phyloP scores from a whole-genome alignment of 2,888 invertebrate genomes.

The Agonopterix heracliana region DNA sequence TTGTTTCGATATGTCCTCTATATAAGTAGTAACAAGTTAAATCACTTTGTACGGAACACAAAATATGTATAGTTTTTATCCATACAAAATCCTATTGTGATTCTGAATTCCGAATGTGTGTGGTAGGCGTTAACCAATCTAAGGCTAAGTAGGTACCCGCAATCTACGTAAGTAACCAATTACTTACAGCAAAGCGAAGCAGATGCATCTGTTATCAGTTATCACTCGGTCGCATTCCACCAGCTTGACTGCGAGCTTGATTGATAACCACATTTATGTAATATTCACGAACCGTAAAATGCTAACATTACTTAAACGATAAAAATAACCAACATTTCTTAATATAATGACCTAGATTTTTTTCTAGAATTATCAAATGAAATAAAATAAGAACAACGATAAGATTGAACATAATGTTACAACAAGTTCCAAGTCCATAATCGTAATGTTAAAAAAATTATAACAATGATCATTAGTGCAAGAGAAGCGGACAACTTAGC shows the following conservation, averaged over 20 bases:
- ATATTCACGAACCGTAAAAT: constrained; percentile 5
- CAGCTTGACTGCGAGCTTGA: constrained; percentile 17
- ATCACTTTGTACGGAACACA: no score
- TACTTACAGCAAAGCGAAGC: constrained; percentile 6
- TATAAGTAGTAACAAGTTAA: no score
- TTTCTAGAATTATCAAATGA: no score
- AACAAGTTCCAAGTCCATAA: no score
- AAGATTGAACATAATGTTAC: no score
- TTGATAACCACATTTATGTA: constrained; percentile 26
- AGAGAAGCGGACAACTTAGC: constrained; percentile 23
- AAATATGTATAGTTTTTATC: no score
- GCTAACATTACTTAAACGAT: constrained; percentile 2
- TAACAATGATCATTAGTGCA: constrained; percentile 27
- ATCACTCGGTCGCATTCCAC: constrained; percentile 24
- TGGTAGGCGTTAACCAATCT: no score
- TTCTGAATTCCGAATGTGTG: no score
- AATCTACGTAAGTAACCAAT: background rate
- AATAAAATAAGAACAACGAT: no score
- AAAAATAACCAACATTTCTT: background rate
- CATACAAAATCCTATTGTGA: no score
- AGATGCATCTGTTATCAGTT: constrained; percentile 28
- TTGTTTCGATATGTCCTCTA: no score
- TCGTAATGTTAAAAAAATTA: constrained; percentile 2
- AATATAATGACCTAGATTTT: background rate
- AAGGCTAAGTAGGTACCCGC: no score